Percentiles rank a stretch among this genome's conserved stretches.
These are phyloP conservation scores for Dasyprocta punctata DNA, from an alignment of 2,113 vertebrate genomes.

Conservation along the genomic window DNA sequence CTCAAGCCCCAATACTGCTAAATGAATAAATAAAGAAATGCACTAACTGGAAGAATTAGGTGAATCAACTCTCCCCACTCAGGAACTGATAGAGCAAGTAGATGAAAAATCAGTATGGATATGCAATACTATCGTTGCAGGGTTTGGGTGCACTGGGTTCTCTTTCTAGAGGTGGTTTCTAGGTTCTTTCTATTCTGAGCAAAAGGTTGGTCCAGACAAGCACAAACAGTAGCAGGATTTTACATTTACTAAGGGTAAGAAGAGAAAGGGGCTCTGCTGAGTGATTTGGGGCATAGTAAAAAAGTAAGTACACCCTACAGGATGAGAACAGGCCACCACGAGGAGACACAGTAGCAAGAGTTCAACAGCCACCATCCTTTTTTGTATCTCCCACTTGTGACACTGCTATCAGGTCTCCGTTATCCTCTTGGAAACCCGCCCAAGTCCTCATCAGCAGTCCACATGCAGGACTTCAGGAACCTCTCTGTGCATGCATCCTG, in stretches of 20 bases:
- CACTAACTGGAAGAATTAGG: not conserved
- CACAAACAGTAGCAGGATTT: not conserved
- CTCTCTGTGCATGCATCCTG: not conserved
- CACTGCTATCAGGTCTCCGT: not conserved
- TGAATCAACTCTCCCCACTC: not conserved
- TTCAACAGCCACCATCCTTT: accelerated
- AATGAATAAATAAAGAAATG: not conserved
- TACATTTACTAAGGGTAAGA: not conserved
- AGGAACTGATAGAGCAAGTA: not conserved
- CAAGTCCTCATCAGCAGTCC: not conserved
- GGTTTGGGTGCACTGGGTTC: not conserved
- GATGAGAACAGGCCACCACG: not conserved
- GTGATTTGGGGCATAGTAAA: not conserved
- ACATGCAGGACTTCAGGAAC: not conserved
- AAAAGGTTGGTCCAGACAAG: not conserved
- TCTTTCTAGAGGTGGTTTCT: not conserved
- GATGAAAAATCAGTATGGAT: not conserved
- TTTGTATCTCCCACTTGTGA: not conserved
- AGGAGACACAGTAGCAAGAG: not conserved
- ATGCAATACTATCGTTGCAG: not conserved
- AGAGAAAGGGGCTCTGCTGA: not conserved
- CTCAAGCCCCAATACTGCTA: not conserved
- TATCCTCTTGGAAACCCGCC: not conserved
- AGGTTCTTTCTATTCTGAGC: not conserved
- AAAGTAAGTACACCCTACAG: not conserved